Base-by-base conservation (phyloP, 2,888 invertebrate species). In the Tetranychus truncatus region DNA sequence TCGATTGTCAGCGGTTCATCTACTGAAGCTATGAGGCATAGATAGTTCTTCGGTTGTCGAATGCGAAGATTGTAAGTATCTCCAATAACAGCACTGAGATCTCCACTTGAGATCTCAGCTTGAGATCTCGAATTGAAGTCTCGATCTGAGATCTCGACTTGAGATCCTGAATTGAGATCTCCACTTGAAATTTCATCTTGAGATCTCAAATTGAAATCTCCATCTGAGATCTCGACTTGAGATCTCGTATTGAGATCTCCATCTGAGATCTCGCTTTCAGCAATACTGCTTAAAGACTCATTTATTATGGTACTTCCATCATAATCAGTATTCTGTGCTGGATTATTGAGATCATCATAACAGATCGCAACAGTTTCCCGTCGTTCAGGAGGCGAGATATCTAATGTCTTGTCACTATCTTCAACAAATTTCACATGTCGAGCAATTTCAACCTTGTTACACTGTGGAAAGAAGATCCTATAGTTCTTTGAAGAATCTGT, bases 1-100 rank as follows among this genome's bases (percentile, higher is more conserved):
- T 74, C 69, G 66, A 67, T 65, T 4, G 75, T 73, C 8, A 6
- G 15, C 24, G 77, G 77, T 74, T 76, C 76, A 11, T 73, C 24
- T 24, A 24, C 34, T 7, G 15, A n/a, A 11, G 21, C 45, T 5
- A 45, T 45, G 18, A n/a, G 45, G 18, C 20, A 21, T 6, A 20
- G 21, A 21, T 71, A 34, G 4, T 21, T 21, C 21, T 18, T 18
- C 7, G 9, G 75, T 1, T 18, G 66, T 8, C 66, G 66, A 66
- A n/a, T 20, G 18, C 66, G 66, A n/a, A 66, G 20, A 1, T 66
- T 66, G 9, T 66, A 66, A 24, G 24, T 24, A 24, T 24, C 24
- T 66, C 66, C 7, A 66, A 0, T 9, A n/a, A 18, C 24, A 66
- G 18, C 66, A 66, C 6, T 66, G 66, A 66, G 66, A 18, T 66